Evolutionary conservation across 2,113 vertebrate species (phyloP).

Genomic region (Nibea coibor): DNA sequence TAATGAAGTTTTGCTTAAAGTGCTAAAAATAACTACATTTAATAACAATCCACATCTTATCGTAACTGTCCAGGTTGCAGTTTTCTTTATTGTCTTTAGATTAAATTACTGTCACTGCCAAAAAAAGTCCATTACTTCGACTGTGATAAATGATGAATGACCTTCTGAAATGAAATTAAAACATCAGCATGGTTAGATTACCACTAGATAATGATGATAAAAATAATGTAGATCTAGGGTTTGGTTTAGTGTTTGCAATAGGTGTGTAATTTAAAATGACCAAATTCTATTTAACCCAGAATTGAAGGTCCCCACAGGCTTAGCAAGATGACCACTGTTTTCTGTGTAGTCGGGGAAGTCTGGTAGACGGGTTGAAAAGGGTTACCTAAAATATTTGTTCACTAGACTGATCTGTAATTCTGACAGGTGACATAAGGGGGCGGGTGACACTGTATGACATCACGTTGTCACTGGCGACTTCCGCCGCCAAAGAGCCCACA

Average conservation of each 20-base stretch:
- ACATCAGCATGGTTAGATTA: no score
- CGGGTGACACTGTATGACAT: slow-evolving; percentile 14
- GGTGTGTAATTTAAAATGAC: not conserved
- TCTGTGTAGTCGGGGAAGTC: slow-evolving; percentile 1
- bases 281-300: not conserved
- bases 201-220: no score
- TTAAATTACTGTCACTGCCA: not conserved
- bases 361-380: not conserved
- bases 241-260: not conserved
- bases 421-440: not conserved
- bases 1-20: not conserved
- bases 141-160: not conserved
- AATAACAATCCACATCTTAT: not conserved
- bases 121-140: not conserved
- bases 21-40: not conserved
- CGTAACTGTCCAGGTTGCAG: not conserved
- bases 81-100: not conserved
- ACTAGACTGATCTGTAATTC: slow-evolving; percentile 13
- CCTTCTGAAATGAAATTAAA: not conserved
- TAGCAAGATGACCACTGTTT: not conserved
- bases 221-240: not conserved
- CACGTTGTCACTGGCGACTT: slow-evolving; percentile 14
- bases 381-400: not conserved
- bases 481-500: slow-evolving; percentile 16
- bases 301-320: not conserved